phyloP scores from a whole-genome alignment of 2,888 invertebrate genomes.

The Cantharis rustica region DNA sequence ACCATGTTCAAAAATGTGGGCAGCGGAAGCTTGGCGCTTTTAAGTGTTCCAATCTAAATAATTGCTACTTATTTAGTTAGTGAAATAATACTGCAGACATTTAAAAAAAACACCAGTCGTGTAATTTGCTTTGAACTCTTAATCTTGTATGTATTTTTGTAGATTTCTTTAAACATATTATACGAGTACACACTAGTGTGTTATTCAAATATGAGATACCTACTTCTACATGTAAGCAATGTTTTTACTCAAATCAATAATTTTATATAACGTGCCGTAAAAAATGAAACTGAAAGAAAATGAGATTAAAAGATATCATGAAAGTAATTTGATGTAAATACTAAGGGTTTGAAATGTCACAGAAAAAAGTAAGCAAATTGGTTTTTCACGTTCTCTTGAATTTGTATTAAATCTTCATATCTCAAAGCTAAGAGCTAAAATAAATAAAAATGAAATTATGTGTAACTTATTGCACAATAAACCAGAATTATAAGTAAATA shows the following conservation, averaged over 20 bases:
- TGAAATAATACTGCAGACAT: conserved; percentile 6
- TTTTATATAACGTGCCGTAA: not conserved
- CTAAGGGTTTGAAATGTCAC: not conserved
- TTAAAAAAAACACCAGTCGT: not conserved
- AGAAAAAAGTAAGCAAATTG: not conserved
- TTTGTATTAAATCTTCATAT: not conserved
- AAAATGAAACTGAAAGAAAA: not conserved
- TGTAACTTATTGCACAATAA: not conserved
- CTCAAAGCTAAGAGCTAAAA: not conserved
- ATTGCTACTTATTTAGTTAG: conserved; percentile 37
- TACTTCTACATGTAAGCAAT: too few species aligned
- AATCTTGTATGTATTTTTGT: too few species aligned
- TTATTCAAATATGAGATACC: too few species aligned
- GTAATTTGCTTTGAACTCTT: not conserved
- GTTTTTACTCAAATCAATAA: not conserved
- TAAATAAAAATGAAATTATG: not conserved
- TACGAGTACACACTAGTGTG: too few species aligned
- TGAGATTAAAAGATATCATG: not conserved
- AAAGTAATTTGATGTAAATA: not conserved
- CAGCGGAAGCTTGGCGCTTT: conserved; percentile 37
- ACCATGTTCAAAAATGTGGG: conserved; percentile 32
- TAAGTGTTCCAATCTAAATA: conserved; percentile 39
- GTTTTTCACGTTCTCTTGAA: not conserved
- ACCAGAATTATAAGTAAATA: not conserved
- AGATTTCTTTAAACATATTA: too few species aligned